Percentiles rank a stretch among this genome's conserved stretches.
phyloP scores from a whole-genome alignment of 1,140 invertebrate species.

The Lasioglossum albipes region DNA sequence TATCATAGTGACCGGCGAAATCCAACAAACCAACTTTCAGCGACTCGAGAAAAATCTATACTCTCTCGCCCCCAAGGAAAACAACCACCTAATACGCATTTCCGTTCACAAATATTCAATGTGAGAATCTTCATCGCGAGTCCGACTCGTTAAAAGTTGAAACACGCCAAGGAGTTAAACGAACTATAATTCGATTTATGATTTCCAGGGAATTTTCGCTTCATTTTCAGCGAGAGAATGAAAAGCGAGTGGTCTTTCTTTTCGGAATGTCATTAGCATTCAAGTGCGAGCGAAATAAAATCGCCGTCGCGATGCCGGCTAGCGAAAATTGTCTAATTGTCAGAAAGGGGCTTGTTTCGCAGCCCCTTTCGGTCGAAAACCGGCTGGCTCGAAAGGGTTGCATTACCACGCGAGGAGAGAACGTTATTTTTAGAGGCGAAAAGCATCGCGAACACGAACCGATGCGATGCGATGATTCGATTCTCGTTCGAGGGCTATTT shows the following conservation, averaged over 20 bases:
- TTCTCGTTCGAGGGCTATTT: neutral
- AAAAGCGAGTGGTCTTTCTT: neutral
- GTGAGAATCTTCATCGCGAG: too few species aligned
- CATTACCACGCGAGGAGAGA: conserved; percentile 9
- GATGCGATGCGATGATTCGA: conserved; percentile 8
- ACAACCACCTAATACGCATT: too few species aligned
- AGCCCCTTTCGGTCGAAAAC: neutral
- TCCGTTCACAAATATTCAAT: too few species aligned
- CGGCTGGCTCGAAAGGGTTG: conserved; percentile 18
- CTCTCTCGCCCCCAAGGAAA: too few species aligned
- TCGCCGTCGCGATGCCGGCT: neutral
- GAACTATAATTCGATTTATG: too few species aligned
- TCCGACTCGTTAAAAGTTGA: too few species aligned
- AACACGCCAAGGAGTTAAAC: too few species aligned
- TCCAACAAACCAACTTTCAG: neutral
- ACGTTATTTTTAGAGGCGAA: conserved; percentile 33
- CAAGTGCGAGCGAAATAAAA: neutral
- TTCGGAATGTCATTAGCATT: neutral
- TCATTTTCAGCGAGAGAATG: too few species aligned
- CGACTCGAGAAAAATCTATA: too few species aligned
- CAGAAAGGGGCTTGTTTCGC: neutral
- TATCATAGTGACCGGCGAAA: neutral
- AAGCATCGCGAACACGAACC: neutral
- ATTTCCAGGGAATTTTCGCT: too few species aligned
- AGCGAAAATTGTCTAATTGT: neutral